Conservation (phyloP, 2,797 vertebrate genomes). For the Lepus oiostolus region DNA sequence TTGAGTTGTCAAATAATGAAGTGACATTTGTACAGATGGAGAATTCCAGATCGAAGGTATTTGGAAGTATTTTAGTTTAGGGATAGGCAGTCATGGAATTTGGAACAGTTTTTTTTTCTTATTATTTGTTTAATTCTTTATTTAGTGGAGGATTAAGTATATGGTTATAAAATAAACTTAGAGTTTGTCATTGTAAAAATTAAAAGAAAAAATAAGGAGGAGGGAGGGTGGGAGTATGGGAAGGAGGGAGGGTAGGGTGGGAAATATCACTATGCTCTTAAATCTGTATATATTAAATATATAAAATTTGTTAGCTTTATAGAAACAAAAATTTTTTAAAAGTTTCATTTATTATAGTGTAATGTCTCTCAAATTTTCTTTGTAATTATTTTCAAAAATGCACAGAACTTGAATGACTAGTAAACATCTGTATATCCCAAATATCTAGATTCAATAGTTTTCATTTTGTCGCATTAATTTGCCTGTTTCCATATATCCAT, state of each 20-base stretch:
- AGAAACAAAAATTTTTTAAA: not conserved
- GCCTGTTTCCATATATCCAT: not conserved
- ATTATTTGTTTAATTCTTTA: too few species aligned
- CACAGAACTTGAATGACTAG: not conserved
- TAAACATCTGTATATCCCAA: not conserved
- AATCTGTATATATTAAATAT: too few species aligned
- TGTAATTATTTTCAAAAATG: conserved; percentile 41
- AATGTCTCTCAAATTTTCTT: not conserved
- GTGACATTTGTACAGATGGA: conserved; percentile 21
- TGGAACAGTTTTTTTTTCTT: not conserved
- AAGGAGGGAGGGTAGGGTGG: too few species aligned
- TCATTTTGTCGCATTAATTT: conserved; percentile 40
- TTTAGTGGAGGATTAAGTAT: too few species aligned
- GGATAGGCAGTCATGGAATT: not conserved
- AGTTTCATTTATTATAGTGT: not conserved
- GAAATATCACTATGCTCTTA: too few species aligned
- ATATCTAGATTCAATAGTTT: not conserved
- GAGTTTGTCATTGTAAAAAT: too few species aligned
- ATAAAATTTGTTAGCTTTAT: too few species aligned
- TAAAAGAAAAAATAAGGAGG: too few species aligned
- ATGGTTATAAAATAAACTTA: too few species aligned
- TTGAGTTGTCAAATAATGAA: conserved; percentile 26
- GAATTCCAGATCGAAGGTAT: not conserved
- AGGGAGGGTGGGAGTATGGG: too few species aligned
- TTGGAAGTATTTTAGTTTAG: conserved; percentile 29